Conservation (phyloP, 2,888 invertebrate genomes). For the Nemoura dubitans region DNA sequence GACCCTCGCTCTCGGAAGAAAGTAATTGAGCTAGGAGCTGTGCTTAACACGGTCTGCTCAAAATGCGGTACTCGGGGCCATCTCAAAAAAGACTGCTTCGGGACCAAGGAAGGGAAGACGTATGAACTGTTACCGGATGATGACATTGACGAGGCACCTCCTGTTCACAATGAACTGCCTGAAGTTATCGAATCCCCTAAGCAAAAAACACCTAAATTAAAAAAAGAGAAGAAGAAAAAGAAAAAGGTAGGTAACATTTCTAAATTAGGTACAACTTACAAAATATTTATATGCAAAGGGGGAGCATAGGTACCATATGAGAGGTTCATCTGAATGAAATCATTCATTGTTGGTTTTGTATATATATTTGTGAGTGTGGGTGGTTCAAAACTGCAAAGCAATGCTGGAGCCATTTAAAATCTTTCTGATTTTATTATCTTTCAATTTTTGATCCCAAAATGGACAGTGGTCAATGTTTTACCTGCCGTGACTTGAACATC, state of each 20-base stretch:
- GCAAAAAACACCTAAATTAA: conserved; percentile 48
- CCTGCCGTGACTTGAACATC: too few relatives aligned
- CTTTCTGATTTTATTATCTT: too few relatives aligned
- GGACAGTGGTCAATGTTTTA: too few relatives aligned
- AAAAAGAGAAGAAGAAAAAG: conserved; percentile 50
- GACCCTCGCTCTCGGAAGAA: conserved; percentile 55
- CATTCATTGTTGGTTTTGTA: too few relatives aligned
- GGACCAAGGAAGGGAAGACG: conserved; percentile 57
- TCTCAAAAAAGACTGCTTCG: conserved; percentile 59
- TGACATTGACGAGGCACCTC: conserved; percentile 47
- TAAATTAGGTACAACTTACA: not conserved
- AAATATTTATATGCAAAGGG: not conserved
- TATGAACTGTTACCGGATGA: conserved; percentile 60
- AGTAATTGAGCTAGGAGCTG: conserved; percentile 59
- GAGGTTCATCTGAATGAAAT: too few relatives aligned
- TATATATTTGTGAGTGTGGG: too few relatives aligned
- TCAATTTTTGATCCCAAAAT: too few relatives aligned
- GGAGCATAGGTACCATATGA: too few relatives aligned
- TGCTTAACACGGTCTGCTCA: conserved; percentile 59
- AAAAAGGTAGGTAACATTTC: conserved; percentile 41
- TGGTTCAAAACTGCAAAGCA: too few relatives aligned
- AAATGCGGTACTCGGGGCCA: conserved; percentile 60
- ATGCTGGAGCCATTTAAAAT: too few relatives aligned
- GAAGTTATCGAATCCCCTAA: conserved; percentile 25
- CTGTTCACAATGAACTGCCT: not conserved